Evolutionary conservation across 2,113 vertebrate species (phyloP).

Genomic region (Petromus typicus): DNA sequence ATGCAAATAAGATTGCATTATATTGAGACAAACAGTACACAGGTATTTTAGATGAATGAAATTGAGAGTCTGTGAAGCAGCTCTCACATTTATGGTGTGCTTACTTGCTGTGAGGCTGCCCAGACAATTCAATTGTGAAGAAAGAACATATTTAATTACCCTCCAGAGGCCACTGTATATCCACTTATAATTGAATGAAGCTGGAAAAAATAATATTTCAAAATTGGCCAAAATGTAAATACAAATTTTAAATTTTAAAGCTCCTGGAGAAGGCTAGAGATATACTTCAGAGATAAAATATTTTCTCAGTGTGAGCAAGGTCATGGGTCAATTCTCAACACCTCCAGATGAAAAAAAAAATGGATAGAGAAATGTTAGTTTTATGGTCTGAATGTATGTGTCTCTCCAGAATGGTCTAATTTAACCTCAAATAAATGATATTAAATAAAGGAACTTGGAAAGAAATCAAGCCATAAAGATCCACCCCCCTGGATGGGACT

Average conservation of each 20-base stretch:
- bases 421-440: neutral
- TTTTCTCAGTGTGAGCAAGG: neutral
- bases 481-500: neutral
- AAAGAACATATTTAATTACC: neutral
- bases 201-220: neutral
- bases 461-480: neutral
- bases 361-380: neutral
- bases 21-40: neutral
- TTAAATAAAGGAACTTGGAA: neutral
- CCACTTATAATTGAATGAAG: neutral
- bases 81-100: neutral
- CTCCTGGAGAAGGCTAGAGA: neutral
- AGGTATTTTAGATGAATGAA: neutral
- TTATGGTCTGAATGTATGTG: neutral
- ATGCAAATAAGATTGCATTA: neutral
- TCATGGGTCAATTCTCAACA: neutral
- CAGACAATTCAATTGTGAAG: neutral
- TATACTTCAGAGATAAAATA: neutral
- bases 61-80: neutral
- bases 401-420: neutral
- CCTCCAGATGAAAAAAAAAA: neutral
- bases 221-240: neutral
- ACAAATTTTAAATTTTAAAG: neutral
- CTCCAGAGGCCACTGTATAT: neutral
- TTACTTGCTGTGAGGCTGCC: neutral